phyloP scores from a whole-genome alignment of 1,140 invertebrate genomes.

The Subanguina moxae region DNA sequence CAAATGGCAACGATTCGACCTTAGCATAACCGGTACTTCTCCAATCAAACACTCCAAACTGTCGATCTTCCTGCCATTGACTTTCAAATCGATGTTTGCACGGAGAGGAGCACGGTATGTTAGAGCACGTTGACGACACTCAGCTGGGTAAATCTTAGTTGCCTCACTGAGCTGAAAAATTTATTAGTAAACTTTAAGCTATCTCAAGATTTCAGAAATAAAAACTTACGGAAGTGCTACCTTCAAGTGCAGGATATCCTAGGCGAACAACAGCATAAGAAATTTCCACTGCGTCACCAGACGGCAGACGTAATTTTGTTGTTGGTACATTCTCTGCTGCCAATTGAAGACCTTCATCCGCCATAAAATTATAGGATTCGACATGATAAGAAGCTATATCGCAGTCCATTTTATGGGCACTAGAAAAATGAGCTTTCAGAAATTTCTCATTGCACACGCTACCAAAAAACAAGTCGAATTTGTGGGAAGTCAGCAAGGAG shows the following conservation, averaged over 20 bases:
- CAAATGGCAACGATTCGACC: constrained; percentile 53
- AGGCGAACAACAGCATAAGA: constrained; percentile 39
- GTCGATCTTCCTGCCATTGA: constrained; percentile 47
- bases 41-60: constrained; percentile 46
- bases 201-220: too few species aligned
- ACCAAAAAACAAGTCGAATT: not conserved
- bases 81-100: constrained; percentile 37
- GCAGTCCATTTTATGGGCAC: constrained; percentile 49
- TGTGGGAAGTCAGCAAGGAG: not conserved
- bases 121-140: constrained; percentile 55
- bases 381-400: constrained; percentile 57
- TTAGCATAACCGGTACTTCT: constrained; percentile 55
- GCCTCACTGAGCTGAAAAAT: constrained; percentile 6
- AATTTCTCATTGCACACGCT: not conserved
- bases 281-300: constrained; percentile 53
- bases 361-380: constrained; percentile 55
- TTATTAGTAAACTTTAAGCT: too few species aligned
- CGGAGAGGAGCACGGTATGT: constrained; percentile 52
- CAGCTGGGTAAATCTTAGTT: constrained; percentile 38
- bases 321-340: constrained; percentile 51
- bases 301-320: constrained; percentile 49
- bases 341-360: constrained; percentile 44
- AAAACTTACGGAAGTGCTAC: too few species aligned
- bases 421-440: not conserved
- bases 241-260: constrained; percentile 31